Conservation (phyloP, 2,888 invertebrate species). For the Lapara coniferarum region DNA sequence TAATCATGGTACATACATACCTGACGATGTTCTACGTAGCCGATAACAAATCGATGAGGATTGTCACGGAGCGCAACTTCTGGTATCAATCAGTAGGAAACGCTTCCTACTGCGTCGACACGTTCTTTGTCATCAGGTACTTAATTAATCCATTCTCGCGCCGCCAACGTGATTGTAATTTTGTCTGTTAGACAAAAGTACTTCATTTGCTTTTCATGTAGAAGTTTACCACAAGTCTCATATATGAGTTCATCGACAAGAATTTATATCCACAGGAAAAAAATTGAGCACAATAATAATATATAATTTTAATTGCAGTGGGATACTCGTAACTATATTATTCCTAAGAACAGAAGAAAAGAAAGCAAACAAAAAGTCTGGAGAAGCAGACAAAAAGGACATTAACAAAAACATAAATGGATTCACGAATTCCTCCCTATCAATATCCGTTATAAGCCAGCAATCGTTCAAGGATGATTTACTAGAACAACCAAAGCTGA, state of each 20-base stretch:
- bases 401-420: constrained; percentile 76
- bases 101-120: constrained; percentile 93
- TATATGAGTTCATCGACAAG: too few species aligned
- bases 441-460: constrained; percentile 74
- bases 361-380: constrained; percentile 64
- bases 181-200: not conserved
- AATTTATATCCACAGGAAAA: too few species aligned
- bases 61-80: constrained; percentile 89
- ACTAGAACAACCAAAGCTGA: constrained; percentile 64
- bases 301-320: constrained; percentile 76
- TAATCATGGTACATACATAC: constrained; percentile 93
- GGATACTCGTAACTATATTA: constrained; percentile 88
- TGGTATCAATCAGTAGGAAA: constrained; percentile 93
- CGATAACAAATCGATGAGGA: constrained; percentile 88
- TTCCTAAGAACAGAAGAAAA: constrained; percentile 86
- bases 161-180: not conserved
- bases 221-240: too few species aligned
- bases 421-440: constrained; percentile 71
- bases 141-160: constrained; percentile 22
- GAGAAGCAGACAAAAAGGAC: constrained; percentile 55
- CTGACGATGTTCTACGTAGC: constrained; percentile 91
- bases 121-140: constrained; percentile 93
- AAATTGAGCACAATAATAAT: not conserved
- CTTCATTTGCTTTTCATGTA: not conserved
- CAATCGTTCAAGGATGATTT: constrained; percentile 75